A percentile compares a stretch with the other conserved stretches of the same genome.
Conservation (phyloP, 2,888 invertebrate genomes). For the Tenthredo livida region DNA sequence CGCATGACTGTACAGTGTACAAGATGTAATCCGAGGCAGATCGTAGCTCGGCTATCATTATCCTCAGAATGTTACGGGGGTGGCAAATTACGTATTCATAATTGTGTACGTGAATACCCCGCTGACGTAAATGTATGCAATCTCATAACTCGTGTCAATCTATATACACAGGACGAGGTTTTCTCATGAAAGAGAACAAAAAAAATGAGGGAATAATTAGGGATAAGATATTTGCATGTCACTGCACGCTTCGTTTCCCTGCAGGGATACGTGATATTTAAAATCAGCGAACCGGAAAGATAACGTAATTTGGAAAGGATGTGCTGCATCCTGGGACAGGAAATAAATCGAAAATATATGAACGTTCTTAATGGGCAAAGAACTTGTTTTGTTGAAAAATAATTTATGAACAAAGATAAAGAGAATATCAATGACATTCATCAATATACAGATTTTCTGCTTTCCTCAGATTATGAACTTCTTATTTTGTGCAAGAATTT, state of each 20-base stretch:
- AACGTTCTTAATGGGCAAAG: background rate
- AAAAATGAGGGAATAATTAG: background rate
- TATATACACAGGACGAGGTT: background rate
- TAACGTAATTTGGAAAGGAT: background rate
- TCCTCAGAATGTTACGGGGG: background rate
- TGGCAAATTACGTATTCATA: background rate
- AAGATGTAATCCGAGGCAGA: constrained; percentile 18
- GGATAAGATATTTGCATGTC: background rate
- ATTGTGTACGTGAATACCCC: background rate
- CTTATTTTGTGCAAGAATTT: background rate
- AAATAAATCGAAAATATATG: background rate
- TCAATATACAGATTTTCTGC: background rate
- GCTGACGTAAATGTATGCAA: background rate
- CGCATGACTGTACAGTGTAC: constrained; percentile 23
- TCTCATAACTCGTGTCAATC: constrained; percentile 6
- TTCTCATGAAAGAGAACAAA: background rate
- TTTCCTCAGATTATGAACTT: background rate
- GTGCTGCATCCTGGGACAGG: background rate
- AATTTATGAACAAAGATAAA: background rate
- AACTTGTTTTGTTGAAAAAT: background rate
- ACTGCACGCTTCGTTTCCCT: background rate
- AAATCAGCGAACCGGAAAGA: background rate
- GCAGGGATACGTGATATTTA: background rate
- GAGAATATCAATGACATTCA: background rate
- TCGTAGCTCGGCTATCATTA: constrained; percentile 36